Evolutionary conservation across 2,888 invertebrate species (phyloP).

Genomic region (Meteorus cinctellus): DNA sequence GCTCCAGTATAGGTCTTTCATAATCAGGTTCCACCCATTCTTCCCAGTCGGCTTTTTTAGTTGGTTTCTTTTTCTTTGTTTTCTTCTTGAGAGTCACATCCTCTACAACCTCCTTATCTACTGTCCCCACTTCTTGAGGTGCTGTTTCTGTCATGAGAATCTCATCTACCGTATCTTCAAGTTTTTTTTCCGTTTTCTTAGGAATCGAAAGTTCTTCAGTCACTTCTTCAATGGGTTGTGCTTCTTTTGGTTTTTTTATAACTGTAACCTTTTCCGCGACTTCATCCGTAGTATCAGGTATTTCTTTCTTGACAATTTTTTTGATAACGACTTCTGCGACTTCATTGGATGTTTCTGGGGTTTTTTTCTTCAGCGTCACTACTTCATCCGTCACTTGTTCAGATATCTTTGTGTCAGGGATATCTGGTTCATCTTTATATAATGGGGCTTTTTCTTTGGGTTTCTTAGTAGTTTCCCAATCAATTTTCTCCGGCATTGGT

Average conservation of each 20-base stretch:
- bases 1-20: slow-evolving; percentile 57
- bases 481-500: slow-evolving; percentile 58
- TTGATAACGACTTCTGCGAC: slow-evolving; percentile 58
- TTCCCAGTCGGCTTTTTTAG: slow-evolving; percentile 49
- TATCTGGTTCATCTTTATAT: slow-evolving; percentile 58
- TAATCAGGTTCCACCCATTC: slow-evolving; percentile 58
- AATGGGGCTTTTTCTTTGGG: slow-evolving; percentile 56
- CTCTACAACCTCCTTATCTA: slow-evolving; percentile 55
- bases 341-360: slow-evolving; percentile 54
- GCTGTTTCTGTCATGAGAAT: slow-evolving; percentile 67
- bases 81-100: slow-evolving; percentile 53
- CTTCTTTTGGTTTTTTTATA: slow-evolving; percentile 53
- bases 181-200: slow-evolving; percentile 73
- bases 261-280: slow-evolving; percentile 55
- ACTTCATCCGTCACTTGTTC: slow-evolving; percentile 60
- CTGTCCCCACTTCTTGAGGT: slow-evolving; percentile 57
- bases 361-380: slow-evolving; percentile 62
- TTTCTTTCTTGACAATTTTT: slow-evolving; percentile 57
- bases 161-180: slow-evolving; percentile 73
- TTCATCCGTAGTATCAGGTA: slow-evolving; percentile 62
- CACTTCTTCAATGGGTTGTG: slow-evolving; percentile 50
- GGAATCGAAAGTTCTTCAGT: slow-evolving; percentile 53
- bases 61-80: slow-evolving; percentile 52
- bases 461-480: slow-evolving; percentile 55
- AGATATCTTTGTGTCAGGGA: slow-evolving; percentile 38